A percentile compares a stretch with the other conserved stretches of the same genome.
These are phyloP conservation scores for Clarias pachynema DNA, from an alignment of 2,797 vertebrate genomes.

Conservation along the genomic window DNA sequence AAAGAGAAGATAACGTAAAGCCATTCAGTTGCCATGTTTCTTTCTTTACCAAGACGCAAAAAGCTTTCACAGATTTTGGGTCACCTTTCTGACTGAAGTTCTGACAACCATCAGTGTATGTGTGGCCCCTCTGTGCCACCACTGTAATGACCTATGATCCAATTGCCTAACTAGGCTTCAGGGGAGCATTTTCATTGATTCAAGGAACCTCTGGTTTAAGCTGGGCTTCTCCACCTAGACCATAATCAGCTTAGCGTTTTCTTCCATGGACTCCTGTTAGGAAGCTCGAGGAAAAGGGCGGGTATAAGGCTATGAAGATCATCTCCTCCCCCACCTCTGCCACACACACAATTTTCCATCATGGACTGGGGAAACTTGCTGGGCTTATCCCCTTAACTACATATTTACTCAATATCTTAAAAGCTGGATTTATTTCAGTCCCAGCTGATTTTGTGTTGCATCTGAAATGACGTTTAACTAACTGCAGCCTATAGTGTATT, in stretches of 20 bases:
- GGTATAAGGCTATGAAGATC: conserved; percentile 22
- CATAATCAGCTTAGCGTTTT: conserved; percentile 49
- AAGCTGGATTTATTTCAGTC: not conserved
- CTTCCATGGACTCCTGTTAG: conserved; percentile 41
- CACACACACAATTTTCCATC: conserved; percentile 43
- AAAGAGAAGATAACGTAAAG: not conserved
- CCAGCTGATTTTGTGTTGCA: not conserved
- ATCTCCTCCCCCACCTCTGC: conserved; percentile 40
- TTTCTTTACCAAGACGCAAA: not conserved
- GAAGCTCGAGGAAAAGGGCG: conserved; percentile 42
- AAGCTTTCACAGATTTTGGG: not conserved
- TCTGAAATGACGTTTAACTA: not conserved
- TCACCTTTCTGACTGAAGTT: not conserved
- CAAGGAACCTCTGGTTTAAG: conserved; percentile 31
- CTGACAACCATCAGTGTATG: conserved; percentile 3
- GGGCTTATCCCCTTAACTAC: not conserved
- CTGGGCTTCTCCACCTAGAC: conserved; percentile 34
- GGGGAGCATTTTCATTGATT: conserved; percentile 49
- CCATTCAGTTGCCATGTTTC: not conserved
- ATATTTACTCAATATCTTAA: not conserved
- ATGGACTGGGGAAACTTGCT: conserved; percentile 37
- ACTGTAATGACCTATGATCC: conserved; percentile 35
- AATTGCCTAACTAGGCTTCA: conserved; percentile 28
- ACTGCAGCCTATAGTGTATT: not conserved
- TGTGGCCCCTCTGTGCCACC: conserved; percentile 10